These are phyloP conservation scores for Apodemus speciosus DNA, from an alignment of 2,113 vertebrate genomes.

Conservation along the genomic window DNA sequence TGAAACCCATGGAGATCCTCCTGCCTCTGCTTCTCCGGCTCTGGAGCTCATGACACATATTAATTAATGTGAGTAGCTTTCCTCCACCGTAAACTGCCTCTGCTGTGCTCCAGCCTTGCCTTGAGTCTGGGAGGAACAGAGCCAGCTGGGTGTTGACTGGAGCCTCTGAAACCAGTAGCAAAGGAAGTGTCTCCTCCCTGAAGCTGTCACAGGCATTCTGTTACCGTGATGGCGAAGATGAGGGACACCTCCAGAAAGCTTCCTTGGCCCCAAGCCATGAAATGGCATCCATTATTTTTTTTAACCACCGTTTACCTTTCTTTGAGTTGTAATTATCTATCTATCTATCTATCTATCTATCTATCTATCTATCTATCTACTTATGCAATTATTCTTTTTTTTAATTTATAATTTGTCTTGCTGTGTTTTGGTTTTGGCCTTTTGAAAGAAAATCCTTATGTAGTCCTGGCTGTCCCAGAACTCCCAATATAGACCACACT, in stretches of 20 bases:
- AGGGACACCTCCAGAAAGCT: not conserved
- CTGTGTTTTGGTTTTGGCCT: not conserved
- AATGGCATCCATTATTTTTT: not conserved
- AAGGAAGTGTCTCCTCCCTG: not conserved
- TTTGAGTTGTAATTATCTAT: not conserved
- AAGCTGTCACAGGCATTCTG: not conserved
- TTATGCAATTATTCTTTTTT: not conserved
- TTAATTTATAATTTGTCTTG: not conserved
- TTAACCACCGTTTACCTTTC: not conserved
- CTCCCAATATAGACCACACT: not conserved
- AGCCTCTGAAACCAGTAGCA: not conserved
- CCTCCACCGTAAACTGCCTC: not conserved
- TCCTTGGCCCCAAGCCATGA: not conserved
- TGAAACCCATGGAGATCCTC: not conserved
- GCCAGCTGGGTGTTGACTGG: not conserved
- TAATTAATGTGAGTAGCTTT: not conserved
- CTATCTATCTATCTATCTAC: not conserved
- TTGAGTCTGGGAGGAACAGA: not conserved
- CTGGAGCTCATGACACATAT: too few species aligned
- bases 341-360: not conserved
- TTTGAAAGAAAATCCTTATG: not conserved
- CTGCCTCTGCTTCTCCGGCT: not conserved
- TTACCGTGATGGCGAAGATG: not conserved
- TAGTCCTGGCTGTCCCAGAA: not conserved
- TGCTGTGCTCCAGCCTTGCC: not conserved